Evolutionary conservation across 2,888 invertebrate species (phyloP), one percentile per base, ranked within the genome.

Genomic region (Dolichomitus sp.): DNA sequence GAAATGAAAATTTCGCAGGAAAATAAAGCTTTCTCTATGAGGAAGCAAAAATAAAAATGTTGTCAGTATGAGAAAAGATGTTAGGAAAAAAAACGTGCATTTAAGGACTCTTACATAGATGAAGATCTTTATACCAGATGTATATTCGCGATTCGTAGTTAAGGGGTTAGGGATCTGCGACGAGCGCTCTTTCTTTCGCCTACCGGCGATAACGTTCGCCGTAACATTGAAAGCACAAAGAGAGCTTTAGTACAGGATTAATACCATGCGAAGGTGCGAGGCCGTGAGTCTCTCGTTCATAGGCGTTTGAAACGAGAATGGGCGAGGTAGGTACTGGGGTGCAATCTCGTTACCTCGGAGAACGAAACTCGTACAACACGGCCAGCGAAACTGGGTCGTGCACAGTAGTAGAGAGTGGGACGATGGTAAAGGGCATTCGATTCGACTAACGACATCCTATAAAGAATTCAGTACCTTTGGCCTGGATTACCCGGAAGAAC

Each of bases 361-460:
- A 74, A 74, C 63, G 77, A 70, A 77, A 78, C 66, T 63, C 57
- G 37, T 59, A 40, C 40, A 54, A 72, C 30, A 52, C 27, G 45
- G 45, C 45, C 11, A 66, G 48, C 23, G 74, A 42, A 75, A 79
- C 65, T 70, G 23, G 82, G 78, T 75, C 74, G 74, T 45, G 48
- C 33, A 17, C 52, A 54, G 45, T 37, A 19, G 42, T 33, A 30
- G 19, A 27, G 30, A 17, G 57, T 57, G 66, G 59, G 70, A 80
- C 74, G 65, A 80, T 75, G 85, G 87, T 89, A 83, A 85, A 84
- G 84, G 86, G 86, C 85, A 88, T 87, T 90, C 87, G 87, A 89
- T 89, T 88, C 82, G 85, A 82, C 87, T 87, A 88, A 89, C 86
- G 87, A 87, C 86, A 84, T 85, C 83, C 72, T 85, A 88, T 87